Evolutionary conservation across 2,888 invertebrate genomes (phyloP).

Genomic region (Choreutis nemorana): DNA sequence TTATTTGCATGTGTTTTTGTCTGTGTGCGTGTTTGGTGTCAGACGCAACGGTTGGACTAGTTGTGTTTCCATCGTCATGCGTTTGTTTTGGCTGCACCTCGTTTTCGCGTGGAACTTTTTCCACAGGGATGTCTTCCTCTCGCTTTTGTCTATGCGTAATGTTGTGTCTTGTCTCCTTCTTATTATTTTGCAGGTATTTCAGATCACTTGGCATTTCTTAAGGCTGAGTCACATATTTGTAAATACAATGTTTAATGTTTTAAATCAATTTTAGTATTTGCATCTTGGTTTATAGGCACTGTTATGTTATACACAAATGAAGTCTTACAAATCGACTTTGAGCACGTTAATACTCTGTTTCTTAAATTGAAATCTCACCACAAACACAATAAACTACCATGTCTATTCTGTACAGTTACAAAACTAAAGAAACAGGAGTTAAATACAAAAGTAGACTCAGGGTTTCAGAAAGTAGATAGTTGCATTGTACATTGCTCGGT

Average conservation of each 20-base stretch:
- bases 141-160: constrained; percentile 43
- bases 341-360: constrained; percentile 23
- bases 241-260: constrained; percentile 9
- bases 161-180: constrained; percentile 22
- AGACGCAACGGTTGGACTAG: constrained; percentile 45
- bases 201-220: too few species aligned
- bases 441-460: too few species aligned
- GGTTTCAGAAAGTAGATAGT: constrained; percentile 22
- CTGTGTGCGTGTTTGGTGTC: constrained; percentile 16
- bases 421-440: too few species aligned
- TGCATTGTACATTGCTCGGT: constrained; percentile 23
- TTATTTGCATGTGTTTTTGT: constrained; percentile 17
- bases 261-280: constrained; percentile 5
- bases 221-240: too few species aligned
- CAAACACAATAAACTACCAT: too few species aligned
- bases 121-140: constrained; percentile 28
- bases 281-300: constrained; percentile 7
- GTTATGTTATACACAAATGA: constrained; percentile 9
- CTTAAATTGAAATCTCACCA: too few species aligned
- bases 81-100: constrained; percentile 38
- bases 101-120: constrained; percentile 30
- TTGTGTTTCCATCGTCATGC: constrained; percentile 49
- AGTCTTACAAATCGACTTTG: constrained; percentile 13
- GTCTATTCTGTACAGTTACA: too few species aligned
- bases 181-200: constrained; percentile 33